These are phyloP conservation scores for Aporophyla nigra DNA, from an alignment of 2,888 invertebrate genomes.

Conservation along the genomic window DNA sequence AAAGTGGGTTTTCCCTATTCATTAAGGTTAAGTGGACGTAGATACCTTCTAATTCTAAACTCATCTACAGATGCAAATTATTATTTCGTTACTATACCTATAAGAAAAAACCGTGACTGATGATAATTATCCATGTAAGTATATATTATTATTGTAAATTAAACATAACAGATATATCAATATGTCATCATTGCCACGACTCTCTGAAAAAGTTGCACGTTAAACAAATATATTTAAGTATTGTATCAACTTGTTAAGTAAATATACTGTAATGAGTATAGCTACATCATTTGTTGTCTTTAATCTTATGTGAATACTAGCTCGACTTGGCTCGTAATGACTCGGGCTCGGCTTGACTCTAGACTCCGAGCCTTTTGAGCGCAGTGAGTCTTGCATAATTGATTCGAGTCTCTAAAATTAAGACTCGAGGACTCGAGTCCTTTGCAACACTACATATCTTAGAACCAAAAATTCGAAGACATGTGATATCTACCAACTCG, in stretches of 20 bases:
- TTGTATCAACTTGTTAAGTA: slow-evolving; percentile 18
- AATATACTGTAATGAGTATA: background rate
- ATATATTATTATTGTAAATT: slow-evolving; percentile 9
- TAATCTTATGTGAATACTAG: background rate
- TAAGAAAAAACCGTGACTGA: slow-evolving; percentile 19
- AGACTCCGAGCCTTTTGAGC: no score
- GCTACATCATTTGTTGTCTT: background rate
- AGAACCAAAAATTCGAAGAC: no score
- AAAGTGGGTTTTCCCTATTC: background rate
- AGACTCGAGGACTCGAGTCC: no score
- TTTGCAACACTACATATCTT: no score
- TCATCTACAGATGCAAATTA: background rate
- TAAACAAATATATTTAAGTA: slow-evolving; percentile 19
- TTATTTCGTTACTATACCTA: background rate
- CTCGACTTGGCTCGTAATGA: no score
- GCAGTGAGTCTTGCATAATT: no score
- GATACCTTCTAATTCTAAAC: background rate
- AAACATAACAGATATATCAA: slow-evolving; percentile 24
- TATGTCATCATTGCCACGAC: slow-evolving; percentile 8
- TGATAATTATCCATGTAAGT: background rate
- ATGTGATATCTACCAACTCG: no score
- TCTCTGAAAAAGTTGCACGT: slow-evolving; percentile 28
- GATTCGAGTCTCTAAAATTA: no score
- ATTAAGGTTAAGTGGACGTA: background rate
- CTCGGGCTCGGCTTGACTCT: no score